Evolutionary conservation across 2,113 vertebrate species (phyloP), one percentile per base, ranked within the genome.

Genomic region (Pithys albifrons): DNA sequence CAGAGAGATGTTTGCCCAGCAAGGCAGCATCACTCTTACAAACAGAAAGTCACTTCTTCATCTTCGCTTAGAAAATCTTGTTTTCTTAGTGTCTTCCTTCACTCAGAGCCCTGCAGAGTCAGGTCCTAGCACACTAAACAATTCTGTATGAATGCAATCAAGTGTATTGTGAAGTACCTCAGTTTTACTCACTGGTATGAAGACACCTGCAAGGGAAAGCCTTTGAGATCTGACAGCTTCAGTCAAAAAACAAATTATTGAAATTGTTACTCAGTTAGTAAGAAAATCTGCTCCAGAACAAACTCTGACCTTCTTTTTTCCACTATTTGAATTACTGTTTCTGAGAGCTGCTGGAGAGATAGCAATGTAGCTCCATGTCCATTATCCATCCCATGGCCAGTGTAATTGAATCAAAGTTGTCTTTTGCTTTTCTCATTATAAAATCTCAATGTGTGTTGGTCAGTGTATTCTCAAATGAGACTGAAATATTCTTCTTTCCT

Each of bases 1-100:
- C 78, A 93, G 61, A 4, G n/a, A 92, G 86, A 73, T 93, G 78
- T 96, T 96, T 95, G 88, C 89, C 86, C 90, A 91, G 84, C 83
- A 88, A 85, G 66, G 89, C 81, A 66, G 55, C 61, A 19, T 71
- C 89, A 92, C 72, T 95, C 91, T 76, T 75, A 55, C 95, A 95
- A 97, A 92, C 81, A 91, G 78, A 91, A 94, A 96, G 57, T 81
- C 58, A 69, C 71, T 93, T 85, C 84, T 94, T 35, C 79, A 65
- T 77, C 73, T 83, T 81, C 15, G 0, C 49, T 39, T 57, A 51
- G 79, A 89, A 93, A 92, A 64, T 33, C 84, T 80, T 76, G 64
- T 84, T 89, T 89, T 91, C 74, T 48, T 35, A 61, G 65, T 20
- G 35, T 52, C 69, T 93, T 89, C 57, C 43, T 13, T 3, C 70